A percentile compares a stretch with the other conserved stretches of the same genome.
Conservation (phyloP, 2,888 invertebrate genomes). For the Oligia latruncula region DNA sequence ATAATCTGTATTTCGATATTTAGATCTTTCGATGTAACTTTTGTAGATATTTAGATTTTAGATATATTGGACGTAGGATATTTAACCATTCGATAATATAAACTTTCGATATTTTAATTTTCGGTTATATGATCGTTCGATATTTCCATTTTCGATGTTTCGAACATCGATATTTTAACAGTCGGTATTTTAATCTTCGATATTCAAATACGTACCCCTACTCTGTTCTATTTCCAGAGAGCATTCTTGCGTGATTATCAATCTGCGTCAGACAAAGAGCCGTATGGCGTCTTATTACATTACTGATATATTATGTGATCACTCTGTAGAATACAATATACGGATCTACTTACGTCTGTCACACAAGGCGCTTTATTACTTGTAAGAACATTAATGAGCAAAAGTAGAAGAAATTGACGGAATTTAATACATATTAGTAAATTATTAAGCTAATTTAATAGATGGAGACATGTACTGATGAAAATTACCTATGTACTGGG, state of each 20-base stretch:
- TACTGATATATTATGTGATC: slow-evolving; percentile 16
- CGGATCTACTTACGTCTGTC: slow-evolving; percentile 1
- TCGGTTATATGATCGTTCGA: no score
- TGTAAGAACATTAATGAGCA: not conserved
- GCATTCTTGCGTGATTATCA: slow-evolving; percentile 28
- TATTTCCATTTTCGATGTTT: no score
- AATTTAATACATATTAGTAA: not conserved
- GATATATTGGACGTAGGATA: no score
- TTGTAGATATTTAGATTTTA: no score
- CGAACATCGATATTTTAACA: no score
- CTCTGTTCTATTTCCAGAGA: slow-evolving; percentile 14
- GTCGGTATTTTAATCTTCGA: no score
- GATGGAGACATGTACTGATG: not conserved
- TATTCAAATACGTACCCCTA: no score
- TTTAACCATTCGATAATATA: no score
- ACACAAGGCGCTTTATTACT: slow-evolving; percentile 9
- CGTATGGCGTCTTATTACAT: slow-evolving; percentile 35
- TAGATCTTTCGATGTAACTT: no score
- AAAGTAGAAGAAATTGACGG: not conserved
- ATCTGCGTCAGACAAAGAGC: slow-evolving; percentile 35
- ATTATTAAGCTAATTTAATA: not conserved
- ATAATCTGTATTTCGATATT: no score
- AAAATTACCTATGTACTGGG: not conserved
- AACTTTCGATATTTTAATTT: no score
- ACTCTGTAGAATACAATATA: not conserved